Evolutionary conservation across 2,113 vertebrate species (phyloP), one percentile per base, ranked within the genome.

Genomic region (Neodon shergylaensis): DNA sequence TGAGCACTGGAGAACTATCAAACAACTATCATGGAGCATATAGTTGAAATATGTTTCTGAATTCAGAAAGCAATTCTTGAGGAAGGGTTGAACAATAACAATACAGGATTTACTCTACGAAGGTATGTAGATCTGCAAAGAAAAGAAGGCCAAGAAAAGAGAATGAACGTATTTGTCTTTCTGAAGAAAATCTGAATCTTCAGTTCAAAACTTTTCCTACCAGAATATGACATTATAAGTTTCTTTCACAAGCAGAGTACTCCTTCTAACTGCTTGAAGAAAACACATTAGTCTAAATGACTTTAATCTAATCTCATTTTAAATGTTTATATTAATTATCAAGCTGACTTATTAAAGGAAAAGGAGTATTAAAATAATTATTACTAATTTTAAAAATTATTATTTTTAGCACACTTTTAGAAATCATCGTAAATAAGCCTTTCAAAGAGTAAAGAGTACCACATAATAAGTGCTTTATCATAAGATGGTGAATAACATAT

Each of bases 131-230:
- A 54, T 54, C 54, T 54, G 16, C 54, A 54, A 54, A 52, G 52
- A 54, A 54, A 54, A 54, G 16, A 54, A 54, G 54, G 54, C 16
- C 19, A 86, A 87, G 14, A 63, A 70, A 82, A 47, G 31, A 10
- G 5, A 94, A 81, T 90, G 2, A 95, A 86, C 52, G 24, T 44
- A 10, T 82, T 84, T 91, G 86, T 65, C 9, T 87, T 92, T 49
- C 31, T 87, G 31, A 91, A 77, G 79, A 76, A 47, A 85, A 92
- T 16, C 26, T 90, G 66, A 77, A 82, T 39, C 68, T 94, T 92
- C 47, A 92, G n/a, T 87, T 68, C 21, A 79, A 91, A 78, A 44
- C 65, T 79, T 91, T 88, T 36, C 88, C 13, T 78, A 3, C n/a
- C 24, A 81, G 13, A 65, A 91, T 19, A 68, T 12, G 81, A 28